A percentile compares a stretch with the other conserved stretches of the same genome.
phyloP scores from a whole-genome alignment of 2,113 vertebrate genomes.

The Daboia siamensis region DNA sequence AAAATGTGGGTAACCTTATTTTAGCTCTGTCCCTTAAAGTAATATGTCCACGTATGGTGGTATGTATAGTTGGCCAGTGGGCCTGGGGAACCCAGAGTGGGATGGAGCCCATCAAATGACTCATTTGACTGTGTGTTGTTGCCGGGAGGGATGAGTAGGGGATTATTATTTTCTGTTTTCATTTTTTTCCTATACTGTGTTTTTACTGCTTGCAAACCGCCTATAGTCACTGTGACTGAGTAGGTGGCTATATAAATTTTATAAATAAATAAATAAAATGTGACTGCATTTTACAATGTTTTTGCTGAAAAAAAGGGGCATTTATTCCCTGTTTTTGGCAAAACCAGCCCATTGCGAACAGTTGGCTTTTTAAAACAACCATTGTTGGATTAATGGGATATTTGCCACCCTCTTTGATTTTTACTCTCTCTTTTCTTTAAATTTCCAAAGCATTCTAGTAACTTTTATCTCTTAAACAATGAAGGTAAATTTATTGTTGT shows the following conservation, averaged over 20 bases:
- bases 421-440: neutral
- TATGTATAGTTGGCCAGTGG: neutral
- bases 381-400: neutral
- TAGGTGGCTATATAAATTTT: neutral
- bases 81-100: neutral
- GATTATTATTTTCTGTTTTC: too few species aligned
- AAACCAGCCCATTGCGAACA: neutral
- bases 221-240: neutral
- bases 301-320: neutral
- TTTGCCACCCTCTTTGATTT: neutral
- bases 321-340: neutral
- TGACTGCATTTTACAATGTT: neutral
- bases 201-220: neutral
- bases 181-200: neutral
- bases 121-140: too few species aligned
- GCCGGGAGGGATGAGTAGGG: neutral
- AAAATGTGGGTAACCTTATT: neutral
- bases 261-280: too few species aligned
- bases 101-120: neutral
- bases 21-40: neutral
- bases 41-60: neutral
- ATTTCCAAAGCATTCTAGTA: neutral
- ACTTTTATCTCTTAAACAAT: too few species aligned
- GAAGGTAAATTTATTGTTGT: neutral
- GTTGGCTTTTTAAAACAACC: neutral